A percentile compares a stretch with the other conserved stretches of the same genome.
Conservation (phyloP, 2,113 vertebrate genomes). For the Peromyscus leucopus region DNA sequence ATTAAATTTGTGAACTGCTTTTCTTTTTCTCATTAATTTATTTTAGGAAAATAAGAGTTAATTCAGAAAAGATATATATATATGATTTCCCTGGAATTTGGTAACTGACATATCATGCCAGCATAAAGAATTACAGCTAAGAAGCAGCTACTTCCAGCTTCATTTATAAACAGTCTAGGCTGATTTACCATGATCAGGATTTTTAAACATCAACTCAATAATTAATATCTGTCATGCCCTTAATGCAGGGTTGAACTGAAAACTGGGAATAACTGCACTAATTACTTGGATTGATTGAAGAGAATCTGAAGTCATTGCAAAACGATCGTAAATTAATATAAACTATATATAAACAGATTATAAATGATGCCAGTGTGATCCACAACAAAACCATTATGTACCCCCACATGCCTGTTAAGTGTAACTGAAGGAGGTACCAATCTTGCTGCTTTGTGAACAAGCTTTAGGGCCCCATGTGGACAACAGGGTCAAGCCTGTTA, state of each 20-base stretch:
- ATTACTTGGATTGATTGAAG: not conserved
- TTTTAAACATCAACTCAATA: not conserved
- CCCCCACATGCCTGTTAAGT: not conserved
- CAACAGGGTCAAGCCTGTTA: not conserved
- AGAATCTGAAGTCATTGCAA: not conserved
- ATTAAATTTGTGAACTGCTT: not conserved
- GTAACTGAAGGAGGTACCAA: not conserved
- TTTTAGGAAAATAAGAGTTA: not conserved
- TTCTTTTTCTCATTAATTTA: not conserved
- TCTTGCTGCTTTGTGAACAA: not conserved
- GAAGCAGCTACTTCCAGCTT: not conserved
- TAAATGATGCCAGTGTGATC: not conserved
- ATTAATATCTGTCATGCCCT: not conserved
- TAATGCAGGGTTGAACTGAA: not conserved
- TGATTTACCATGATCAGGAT: not conserved
- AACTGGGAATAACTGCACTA: not conserved
- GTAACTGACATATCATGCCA: not conserved
- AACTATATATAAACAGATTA: not conserved
- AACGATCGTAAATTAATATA: not conserved
- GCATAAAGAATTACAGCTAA: not conserved
- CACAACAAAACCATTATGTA: not conserved
- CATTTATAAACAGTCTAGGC: not conserved
- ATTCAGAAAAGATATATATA: not conserved
- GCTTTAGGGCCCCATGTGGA: not conserved
- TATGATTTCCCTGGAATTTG: not conserved